Evolutionary conservation across 2,797 vertebrate species (phyloP), one percentile per base, ranked within the genome.

Genomic region (Fringilla coelebs): DNA sequence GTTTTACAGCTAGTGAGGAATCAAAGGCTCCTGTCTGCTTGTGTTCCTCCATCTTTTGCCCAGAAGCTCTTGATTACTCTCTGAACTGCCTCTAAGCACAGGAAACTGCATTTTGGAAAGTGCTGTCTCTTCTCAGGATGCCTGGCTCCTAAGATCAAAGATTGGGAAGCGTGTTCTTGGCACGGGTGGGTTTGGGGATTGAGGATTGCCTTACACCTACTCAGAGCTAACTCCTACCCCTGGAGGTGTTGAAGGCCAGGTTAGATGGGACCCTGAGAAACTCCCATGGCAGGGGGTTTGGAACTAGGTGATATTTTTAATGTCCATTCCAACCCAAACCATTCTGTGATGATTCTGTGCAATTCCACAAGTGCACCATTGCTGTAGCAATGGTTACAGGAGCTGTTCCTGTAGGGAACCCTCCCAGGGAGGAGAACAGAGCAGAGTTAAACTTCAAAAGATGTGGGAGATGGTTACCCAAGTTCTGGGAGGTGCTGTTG

Each of bases 311-410:
- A 3, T 24, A 4, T 38, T 43, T 55, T 34, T 46, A 20, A 19
- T 17, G 18, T 52, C 16, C 0, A 0, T 65, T 84, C 45, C 18
- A 51, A 5, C 45, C 20, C 43, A n/a, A 38, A 49, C 43, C 9
- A 1, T 43, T 43, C 32, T 43, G 20, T 43, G 57, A 7, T 38
- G n/a, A 24, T 60, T 60, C 52, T 60, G 18, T 72, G 66, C 25
- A 34, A 46, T 45, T 77, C 51, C 16, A 5, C 2, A 13, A 36
- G 7, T 14, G 13, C 16, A 9, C 25, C 6, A 0, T 5, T 72
- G 45, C 61, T 51, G 25, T 29, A 26, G 29, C 46, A 48, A 0
- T 20, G 16, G 28, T 58, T 76, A 0, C 4, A 75, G 70, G 14
- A 51, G 19, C 6, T 57, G 3, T 60, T 16, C 19, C 10, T 46